Conservation (phyloP, 2,113 vertebrate genomes). For the Megalops atlanticus region DNA sequence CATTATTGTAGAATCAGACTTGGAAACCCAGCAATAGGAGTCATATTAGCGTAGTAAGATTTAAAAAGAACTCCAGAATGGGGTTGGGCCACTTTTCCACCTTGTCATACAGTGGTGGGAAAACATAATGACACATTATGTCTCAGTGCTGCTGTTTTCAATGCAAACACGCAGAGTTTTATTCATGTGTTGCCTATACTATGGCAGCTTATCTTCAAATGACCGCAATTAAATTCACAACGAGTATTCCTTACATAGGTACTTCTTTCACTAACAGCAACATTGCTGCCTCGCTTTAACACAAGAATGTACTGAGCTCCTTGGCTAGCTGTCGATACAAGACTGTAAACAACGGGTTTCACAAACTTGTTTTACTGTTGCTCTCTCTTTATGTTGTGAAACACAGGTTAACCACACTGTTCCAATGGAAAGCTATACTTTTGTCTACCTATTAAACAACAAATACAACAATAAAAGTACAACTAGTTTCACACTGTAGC, state of each 20-base stretch:
- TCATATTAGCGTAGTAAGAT: background rate
- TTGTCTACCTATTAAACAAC: too few species aligned
- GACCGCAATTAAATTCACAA: too few species aligned
- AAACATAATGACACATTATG: too few species aligned
- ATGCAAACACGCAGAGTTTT: too few species aligned
- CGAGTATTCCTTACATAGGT: too few species aligned
- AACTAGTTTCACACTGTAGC: background rate
- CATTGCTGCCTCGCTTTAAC: background rate
- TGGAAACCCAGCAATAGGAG: background rate
- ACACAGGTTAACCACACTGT: background rate
- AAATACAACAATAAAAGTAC: too few species aligned
- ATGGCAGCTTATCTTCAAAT: too few species aligned
- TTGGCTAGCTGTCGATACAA: background rate
- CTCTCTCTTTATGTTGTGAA: background rate
- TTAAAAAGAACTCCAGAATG: background rate
- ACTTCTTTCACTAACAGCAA: too few species aligned
- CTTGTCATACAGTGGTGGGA: background rate
- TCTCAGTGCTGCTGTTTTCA: background rate
- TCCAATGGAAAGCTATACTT: too few species aligned
- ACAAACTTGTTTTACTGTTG: background rate
- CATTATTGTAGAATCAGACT: background rate
- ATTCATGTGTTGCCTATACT: too few species aligned
- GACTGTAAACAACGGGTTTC: background rate
- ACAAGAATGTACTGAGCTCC: background rate
- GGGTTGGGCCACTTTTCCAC: background rate